Evolutionary conservation across 2,888 invertebrate species (phyloP).

Genomic region (Deroplatys truncata): DNA sequence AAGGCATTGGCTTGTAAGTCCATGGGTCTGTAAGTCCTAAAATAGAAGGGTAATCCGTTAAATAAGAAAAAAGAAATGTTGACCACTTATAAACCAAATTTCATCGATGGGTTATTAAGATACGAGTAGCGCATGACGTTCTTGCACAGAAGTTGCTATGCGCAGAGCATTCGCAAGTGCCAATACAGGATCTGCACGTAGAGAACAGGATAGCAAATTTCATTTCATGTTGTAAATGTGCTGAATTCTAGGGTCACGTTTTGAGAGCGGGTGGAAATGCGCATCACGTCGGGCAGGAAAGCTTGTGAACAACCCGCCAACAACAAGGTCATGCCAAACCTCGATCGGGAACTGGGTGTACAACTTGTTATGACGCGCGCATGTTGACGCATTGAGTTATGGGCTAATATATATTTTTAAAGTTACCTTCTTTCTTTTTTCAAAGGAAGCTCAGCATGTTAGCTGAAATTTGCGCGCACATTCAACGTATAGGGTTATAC

Average conservation of each 20-base stretch:
- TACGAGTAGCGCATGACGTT: too few species aligned
- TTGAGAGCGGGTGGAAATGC: neutral
- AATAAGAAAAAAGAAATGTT: too few species aligned
- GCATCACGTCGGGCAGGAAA: neutral
- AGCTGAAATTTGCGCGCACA: neutral
- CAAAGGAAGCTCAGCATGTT: neutral
- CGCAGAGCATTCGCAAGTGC: too few species aligned
- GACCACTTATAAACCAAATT: too few species aligned
- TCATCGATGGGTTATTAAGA: too few species aligned
- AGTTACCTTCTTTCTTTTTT: neutral
- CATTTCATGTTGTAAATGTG: neutral
- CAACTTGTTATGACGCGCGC: neutral
- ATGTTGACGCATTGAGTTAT: neutral
- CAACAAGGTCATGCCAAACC: neutral
- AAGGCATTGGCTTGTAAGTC: too few species aligned
- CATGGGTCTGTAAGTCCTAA: too few species aligned
- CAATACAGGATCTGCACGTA: neutral
- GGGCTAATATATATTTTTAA: neutral
- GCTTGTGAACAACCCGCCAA: neutral
- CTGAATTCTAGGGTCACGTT: neutral
- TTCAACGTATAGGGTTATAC: too few species aligned
- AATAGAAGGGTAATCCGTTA: too few species aligned
- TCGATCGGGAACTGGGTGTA: neutral
- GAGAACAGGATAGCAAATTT: neutral
- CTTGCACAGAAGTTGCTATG: too few species aligned